Evolutionary conservation across 2,888 invertebrate genomes (phyloP).

Genomic region (Drosophila meridionalis): DNA sequence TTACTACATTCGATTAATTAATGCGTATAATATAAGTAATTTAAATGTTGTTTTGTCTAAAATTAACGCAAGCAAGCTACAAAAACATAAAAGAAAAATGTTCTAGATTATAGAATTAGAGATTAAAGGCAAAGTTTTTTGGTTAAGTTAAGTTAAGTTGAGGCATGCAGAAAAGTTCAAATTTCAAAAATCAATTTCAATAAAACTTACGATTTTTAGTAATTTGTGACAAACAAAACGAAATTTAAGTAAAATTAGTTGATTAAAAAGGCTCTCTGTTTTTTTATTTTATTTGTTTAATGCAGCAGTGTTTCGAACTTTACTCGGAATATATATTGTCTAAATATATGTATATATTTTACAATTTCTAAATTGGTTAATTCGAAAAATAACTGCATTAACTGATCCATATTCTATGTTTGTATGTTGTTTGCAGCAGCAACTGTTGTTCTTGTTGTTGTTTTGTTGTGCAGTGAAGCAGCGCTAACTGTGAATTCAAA

Average conservation of each 20-base stretch:
- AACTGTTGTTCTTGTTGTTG: conserved; percentile 8
- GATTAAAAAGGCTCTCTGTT: conserved; percentile 40
- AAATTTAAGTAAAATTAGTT: conserved; percentile 10
- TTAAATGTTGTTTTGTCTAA: not conserved
- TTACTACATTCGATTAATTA: conserved; percentile 9
- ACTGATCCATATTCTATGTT: not conserved
- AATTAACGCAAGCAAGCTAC: conserved; percentile 40
- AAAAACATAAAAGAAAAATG: conserved; percentile 35
- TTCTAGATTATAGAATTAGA: conserved; percentile 17
- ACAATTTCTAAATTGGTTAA: not conserved
- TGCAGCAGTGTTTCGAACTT: conserved; percentile 5
- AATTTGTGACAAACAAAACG: conserved; percentile 3
- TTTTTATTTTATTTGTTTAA: conserved; percentile 4
- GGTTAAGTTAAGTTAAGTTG: conserved; percentile 6
- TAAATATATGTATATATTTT: no score
- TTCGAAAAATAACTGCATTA: conserved; percentile 8
- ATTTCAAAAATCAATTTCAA: conserved; percentile 23
- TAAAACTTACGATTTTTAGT: conserved; percentile 30
- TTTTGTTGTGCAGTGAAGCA: conserved; percentile 46
- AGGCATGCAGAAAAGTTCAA: conserved; percentile 55
- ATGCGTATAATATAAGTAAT: conserved; percentile 12
- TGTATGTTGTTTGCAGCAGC: conserved; percentile 5
- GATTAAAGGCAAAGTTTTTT: not conserved
- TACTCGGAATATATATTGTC: not conserved
- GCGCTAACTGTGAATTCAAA: conserved; percentile 24